Base-by-base conservation (phyloP, 2,888 invertebrate species). In the Melieria picta region DNA sequence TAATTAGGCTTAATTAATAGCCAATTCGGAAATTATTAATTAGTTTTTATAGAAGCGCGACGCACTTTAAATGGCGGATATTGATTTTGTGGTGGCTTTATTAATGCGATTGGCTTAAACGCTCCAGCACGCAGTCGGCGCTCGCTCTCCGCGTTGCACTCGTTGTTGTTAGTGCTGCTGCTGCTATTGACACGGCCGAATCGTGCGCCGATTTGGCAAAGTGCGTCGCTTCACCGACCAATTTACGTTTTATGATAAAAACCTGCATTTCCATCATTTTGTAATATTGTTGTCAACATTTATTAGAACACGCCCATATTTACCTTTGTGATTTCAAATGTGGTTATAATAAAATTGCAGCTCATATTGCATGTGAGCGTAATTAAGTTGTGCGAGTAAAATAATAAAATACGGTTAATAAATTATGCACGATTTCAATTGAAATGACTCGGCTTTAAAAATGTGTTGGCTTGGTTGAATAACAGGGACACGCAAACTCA, bases 1-100 rank as follows among this genome's bases (percentile, higher is more conserved):
- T 86, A 86, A 86, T 86, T 86, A 86, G 86, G 84, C 85, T 86
- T 86, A 86, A 86, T 86, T 86, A 86, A 86, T 86, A 86, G 86
- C 84, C 85, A 85, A 85, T 86, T 86, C 84, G 83, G 84, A 86
- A 86, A 86, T 86, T 86, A 86, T 86, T 86, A 86, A 86, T 86
- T 86, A 86, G 86, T 85, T 86, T 86, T 86, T 85, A 84, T 86
- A 83, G 84, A 81, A 81, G 85, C 83, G 80, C 66, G 83, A 84
- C 80, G 83, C 82, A 82, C 82, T 85, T 86, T 85, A 85, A 86
- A 85, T 86, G 85, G 85, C 83, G 85, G 83, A 85, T 86, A 86
- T 86, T 86, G 86, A 86, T 86, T 86, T 86, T 86, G 86, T 81
- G 86, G 86, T 82, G 81, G 83, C 83, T 86, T 86, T 86, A 85